Evolutionary conservation across 2,113 vertebrate species (phyloP).

Genomic region (Prochilodus magdalenae): DNA sequence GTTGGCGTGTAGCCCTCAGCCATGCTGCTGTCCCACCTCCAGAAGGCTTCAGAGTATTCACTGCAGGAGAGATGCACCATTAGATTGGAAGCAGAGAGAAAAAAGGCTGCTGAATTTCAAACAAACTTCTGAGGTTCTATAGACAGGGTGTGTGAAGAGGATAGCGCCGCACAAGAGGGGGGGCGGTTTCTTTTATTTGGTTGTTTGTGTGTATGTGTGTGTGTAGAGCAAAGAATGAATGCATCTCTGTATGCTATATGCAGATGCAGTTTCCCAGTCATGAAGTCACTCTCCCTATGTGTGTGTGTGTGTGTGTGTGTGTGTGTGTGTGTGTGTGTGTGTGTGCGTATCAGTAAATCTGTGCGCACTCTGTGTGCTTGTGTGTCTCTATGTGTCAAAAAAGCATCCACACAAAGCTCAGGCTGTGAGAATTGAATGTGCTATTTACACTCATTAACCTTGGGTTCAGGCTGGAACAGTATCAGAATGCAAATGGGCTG

Average conservation of each 20-base stretch:
- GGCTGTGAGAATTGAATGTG: slow-evolving; percentile 19
- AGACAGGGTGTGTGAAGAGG: not conserved
- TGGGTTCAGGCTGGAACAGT: not conserved
- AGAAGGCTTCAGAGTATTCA: not conserved
- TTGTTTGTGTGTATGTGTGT: slow-evolving; percentile 18
- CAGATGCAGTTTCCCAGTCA: not conserved
- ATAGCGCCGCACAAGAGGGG: not conserved
- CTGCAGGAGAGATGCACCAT: not conserved
- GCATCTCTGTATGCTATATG: not conserved
- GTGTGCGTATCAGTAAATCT: too few species aligned
- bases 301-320: not conserved
- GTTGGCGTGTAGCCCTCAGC: not conserved
- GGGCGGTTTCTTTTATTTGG: not conserved
- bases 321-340: not conserved
- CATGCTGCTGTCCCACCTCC: not conserved
- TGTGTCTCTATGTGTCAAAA: not conserved
- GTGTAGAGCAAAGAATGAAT: not conserved
- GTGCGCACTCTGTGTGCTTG: not conserved
- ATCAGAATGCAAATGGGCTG: not conserved
- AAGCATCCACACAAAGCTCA: slow-evolving; percentile 1
- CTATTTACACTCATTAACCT: slow-evolving; percentile 15
- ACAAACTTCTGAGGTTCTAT: not conserved
- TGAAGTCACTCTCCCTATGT: not conserved
- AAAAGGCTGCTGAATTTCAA: slow-evolving; percentile 9
- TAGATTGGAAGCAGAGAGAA: not conserved